These are phyloP conservation scores for Drosophila kuntzei DNA, from an alignment of 2,888 invertebrate species.

Conservation along the genomic window DNA sequence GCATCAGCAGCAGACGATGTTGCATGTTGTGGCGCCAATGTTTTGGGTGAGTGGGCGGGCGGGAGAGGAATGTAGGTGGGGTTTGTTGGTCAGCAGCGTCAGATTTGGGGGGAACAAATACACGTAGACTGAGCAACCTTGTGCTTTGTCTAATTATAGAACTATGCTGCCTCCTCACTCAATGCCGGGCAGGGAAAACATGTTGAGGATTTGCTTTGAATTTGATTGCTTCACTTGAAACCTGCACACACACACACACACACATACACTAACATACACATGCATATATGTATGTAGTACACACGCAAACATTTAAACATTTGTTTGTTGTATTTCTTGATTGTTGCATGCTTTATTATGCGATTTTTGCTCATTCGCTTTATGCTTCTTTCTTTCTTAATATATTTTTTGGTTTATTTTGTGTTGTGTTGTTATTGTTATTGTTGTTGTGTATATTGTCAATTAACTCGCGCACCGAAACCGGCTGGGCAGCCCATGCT, in stretches of 20 bases:
- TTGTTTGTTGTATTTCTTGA: slow-evolving; percentile 36
- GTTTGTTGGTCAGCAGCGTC: slow-evolving; percentile 7
- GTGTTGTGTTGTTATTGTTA: slow-evolving; percentile 17
- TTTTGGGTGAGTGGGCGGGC: slow-evolving; percentile 20
- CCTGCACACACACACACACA: slow-evolving; percentile 33
- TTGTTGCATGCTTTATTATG: slow-evolving; percentile 52
- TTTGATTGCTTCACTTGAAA: slow-evolving; percentile 35
- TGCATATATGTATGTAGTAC: slow-evolving; percentile 1
- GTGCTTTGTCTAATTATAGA: slow-evolving; percentile 45
- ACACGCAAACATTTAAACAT: slow-evolving; percentile 39
- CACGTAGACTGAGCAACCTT: slow-evolving; percentile 20
- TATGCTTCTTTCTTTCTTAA: slow-evolving; percentile 42
- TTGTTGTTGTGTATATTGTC: slow-evolving; percentile 56
- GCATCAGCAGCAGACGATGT: slow-evolving; percentile 26
- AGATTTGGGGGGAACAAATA: slow-evolving; percentile 13
- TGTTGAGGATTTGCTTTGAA: slow-evolving; percentile 31
- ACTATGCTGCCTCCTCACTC: slow-evolving; percentile 30
- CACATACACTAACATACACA: not conserved
- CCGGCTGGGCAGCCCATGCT: slow-evolving; percentile 69
- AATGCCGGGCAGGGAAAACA: slow-evolving; percentile 34
- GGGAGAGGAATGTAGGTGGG: not conserved
- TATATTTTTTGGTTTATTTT: slow-evolving; percentile 31
- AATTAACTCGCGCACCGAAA: slow-evolving; percentile 72
- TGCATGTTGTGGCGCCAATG: slow-evolving; percentile 37
- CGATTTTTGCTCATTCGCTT: slow-evolving; percentile 47